Evolutionary conservation across 2,797 vertebrate species (phyloP).

Genomic region (Petrocephalus schoutedeni): DNA sequence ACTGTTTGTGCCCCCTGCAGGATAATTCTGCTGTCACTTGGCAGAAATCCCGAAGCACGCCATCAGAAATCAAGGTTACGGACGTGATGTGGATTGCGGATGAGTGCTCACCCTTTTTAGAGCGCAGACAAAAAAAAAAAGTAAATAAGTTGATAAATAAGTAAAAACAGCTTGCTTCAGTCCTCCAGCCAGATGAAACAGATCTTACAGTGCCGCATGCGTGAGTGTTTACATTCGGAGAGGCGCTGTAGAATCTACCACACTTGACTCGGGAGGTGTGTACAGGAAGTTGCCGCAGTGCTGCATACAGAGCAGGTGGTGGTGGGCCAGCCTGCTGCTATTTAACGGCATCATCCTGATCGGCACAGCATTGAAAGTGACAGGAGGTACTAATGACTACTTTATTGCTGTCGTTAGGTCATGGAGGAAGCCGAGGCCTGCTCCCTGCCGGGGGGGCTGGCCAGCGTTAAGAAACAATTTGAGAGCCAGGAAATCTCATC

Average conservation of each 20-base stretch:
- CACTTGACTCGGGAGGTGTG: neutral
- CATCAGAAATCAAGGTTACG: neutral
- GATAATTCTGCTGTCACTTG: slow-evolving; percentile 22
- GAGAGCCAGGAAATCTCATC: slow-evolving; percentile 71
- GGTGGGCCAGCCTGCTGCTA: neutral
- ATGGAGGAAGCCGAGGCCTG: slow-evolving; percentile 80
- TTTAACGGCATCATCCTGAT: slow-evolving; percentile 42
- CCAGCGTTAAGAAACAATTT: slow-evolving; percentile 85
- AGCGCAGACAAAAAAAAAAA: neutral
- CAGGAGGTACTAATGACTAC: slow-evolving; percentile 49
- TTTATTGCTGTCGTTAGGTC: slow-evolving; percentile 66
- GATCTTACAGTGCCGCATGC: neutral
- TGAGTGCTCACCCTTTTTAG: neutral
- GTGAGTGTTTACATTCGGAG: neutral
- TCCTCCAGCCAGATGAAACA: slow-evolving; percentile 14
- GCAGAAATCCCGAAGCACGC: slow-evolving; percentile 20
- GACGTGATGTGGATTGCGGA: neutral
- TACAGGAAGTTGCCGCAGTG: neutral
- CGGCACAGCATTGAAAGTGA: slow-evolving; percentile 45
- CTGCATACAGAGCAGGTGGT: neutral
- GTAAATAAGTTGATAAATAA: neutral
- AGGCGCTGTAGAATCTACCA: neutral
- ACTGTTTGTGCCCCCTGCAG: slow-evolving; percentile 36
- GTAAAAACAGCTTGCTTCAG: neutral
- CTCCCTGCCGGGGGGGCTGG: slow-evolving; percentile 81